These are phyloP conservation scores for Lampropteryx suffumata DNA, from an alignment of 2,888 invertebrate species.

Conservation along the genomic window DNA sequence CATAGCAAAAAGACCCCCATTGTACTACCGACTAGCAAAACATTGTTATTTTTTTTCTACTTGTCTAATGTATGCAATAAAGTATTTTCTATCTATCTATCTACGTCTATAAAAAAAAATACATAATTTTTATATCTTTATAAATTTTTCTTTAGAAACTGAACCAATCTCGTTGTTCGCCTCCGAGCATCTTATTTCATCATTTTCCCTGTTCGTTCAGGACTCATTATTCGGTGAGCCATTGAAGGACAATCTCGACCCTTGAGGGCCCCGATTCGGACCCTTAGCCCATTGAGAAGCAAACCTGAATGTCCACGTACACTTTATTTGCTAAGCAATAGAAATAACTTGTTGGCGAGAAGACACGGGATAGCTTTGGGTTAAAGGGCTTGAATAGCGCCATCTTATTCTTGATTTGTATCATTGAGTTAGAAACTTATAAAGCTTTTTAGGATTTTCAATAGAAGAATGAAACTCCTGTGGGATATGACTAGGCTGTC, in stretches of 20 bases:
- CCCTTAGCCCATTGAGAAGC: slow-evolving; percentile 40
- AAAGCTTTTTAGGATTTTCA: slow-evolving; percentile 3
- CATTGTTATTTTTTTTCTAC: too few relatives aligned
- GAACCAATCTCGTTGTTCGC: not conserved
- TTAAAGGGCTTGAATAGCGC: slow-evolving; percentile 32
- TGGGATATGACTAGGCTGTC: too few relatives aligned
- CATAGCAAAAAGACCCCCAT: too few relatives aligned
- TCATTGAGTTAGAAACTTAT: slow-evolving; percentile 3
- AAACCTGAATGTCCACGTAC: slow-evolving; percentile 44
- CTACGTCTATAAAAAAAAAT: too few relatives aligned
- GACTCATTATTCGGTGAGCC: slow-evolving; percentile 43
- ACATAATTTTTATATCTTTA: too few relatives aligned
- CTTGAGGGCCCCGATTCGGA: slow-evolving; percentile 35
- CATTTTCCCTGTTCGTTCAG: slow-evolving; percentile 32
- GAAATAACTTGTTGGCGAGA: slow-evolving; percentile 32
- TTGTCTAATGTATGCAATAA: too few relatives aligned
- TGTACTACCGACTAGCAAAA: too few relatives aligned
- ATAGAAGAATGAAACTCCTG: too few relatives aligned
- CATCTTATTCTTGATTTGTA: slow-evolving; percentile 21
- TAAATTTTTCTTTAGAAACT: too few relatives aligned
- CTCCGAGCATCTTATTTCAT: slow-evolving; percentile 39
- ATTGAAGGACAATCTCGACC: slow-evolving; percentile 41
- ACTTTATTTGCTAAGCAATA: slow-evolving; percentile 48
- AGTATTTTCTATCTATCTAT: too few relatives aligned
- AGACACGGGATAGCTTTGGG: slow-evolving; percentile 17